Evolutionary conservation across 2,113 vertebrate species (phyloP), one percentile per base, ranked within the genome.

Genomic region (Myiopsitta monachus): DNA sequence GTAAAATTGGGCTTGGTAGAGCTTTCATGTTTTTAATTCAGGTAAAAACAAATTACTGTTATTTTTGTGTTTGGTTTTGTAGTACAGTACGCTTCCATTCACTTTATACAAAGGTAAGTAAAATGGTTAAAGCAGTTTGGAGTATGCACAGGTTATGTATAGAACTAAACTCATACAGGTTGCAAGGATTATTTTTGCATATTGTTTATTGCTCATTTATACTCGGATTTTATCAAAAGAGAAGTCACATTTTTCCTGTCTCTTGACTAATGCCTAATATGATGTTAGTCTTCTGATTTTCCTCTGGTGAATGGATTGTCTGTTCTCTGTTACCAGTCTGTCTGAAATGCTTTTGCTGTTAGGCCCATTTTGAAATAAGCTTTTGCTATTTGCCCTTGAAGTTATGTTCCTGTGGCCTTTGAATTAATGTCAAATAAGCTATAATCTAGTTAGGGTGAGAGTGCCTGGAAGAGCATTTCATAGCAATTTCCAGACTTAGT

Each of bases 321-420:
- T 69, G 7, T 90, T 87, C 41, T 77, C 51, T 84, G 12, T 89
- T 87, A 70, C 59, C 14, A 47, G 39, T 91, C 77, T 87, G 26
- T 38, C 10, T 64, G 81, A 91, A 88, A 64, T 7, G 36, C 21
- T 87, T 89, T 7, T 73, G n/a, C 39, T 92, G 18, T 82, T 76
- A 68, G 8, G 87, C 13, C 27, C 28, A 47, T 28, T 95, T 59
- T 13, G 33, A 91, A 92, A 68, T 75, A 64, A 61, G 73, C 69
- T 91, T 87, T 94, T 94, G 31, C 63, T 88, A 68, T 83, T 94
- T 91, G 64, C 62, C 57, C 78, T 94, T 90, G 78, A 89, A 91
- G 69, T 89, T 88, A 55, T 39, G 44, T 94, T 19, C 28, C 57
- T 88, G 3, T 92, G 86, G 76, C 69, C 86, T 95, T 93, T 90